Evolutionary conservation across 2,797 vertebrate species (phyloP), one percentile per base, ranked within the genome.

Genomic region (Sebastes minor): DNA sequence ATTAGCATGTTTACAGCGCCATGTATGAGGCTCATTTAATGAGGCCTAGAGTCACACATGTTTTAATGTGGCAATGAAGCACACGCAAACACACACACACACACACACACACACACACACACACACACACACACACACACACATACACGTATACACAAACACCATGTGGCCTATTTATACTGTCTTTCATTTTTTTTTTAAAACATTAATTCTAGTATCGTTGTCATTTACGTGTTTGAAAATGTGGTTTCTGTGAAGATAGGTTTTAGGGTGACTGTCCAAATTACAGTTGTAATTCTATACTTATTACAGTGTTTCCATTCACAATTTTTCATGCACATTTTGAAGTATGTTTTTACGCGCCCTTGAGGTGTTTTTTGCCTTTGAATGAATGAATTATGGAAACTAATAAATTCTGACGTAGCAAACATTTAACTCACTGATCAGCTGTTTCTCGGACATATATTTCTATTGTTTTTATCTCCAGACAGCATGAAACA

Each of bases 1-100:
- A 93, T 94, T 90, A 91, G 88, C 90, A 92, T 94, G 94, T 95
- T 95, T 95, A 94, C 91, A 90, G 90, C 88, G 22, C 72, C 81
- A 70, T 87, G 88, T 92, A 92, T 79, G 76, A 81, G 85, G 78
- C 86, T 89, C 77, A 86, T 91, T 91, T 93, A 95, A 93, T 93
- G 91, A 94, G 88, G 84, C 92, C 87, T 89, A 84, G 89, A 91
- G 84, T 81, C 81, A 88, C 77, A 91, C 83, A 89, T 74, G 74
- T 64, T 75, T 82, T 71, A 70, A 83, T 73, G 76, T 56, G 28
- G 33, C 20, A 4, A 32, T 2, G 4, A 8, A 1, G 12, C 56
- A 12, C 28, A 28, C 16, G 13, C 65, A 33, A n/a, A 70, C 42
- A 22, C 61, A 59, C 67, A 11, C 32, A 38, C 61, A 16, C n/a